Evolutionary conservation across 2,113 vertebrate species (phyloP).

Genomic region (Tor tambroides): DNA sequence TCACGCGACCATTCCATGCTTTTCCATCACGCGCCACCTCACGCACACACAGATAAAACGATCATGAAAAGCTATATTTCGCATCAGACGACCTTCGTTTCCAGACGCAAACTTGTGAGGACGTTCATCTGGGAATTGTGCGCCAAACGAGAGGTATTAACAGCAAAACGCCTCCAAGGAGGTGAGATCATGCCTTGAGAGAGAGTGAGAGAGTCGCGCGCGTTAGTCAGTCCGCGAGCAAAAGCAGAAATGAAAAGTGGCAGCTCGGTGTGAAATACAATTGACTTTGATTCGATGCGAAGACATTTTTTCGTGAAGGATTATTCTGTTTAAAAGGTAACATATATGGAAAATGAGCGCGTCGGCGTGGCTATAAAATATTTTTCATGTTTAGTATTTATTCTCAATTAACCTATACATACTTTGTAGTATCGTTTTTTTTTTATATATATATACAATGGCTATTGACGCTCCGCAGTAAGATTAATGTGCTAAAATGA

Average conservation of each 20-base stretch:
- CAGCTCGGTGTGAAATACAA: background rate
- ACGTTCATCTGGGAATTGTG: constrained; percentile 30
- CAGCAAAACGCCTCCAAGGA: constrained; percentile 34
- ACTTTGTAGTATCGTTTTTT: background rate
- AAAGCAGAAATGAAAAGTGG: constrained; percentile 14
- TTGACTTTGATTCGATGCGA: background rate
- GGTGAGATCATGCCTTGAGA: constrained; percentile 29
- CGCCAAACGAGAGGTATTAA: constrained; percentile 29
- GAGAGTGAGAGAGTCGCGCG: constrained; percentile 7
- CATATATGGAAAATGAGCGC: background rate
- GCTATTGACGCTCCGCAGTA: background rate
- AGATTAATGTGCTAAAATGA: constrained; percentile 26
- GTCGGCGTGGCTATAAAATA: background rate
- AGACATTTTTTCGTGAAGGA: constrained; percentile 7
- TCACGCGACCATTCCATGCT: background rate
- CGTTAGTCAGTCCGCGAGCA: background rate
- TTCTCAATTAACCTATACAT: background rate
- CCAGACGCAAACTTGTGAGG: background rate
- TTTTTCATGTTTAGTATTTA: background rate
- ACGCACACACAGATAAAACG: background rate
- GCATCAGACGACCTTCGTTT: constrained; percentile 6
- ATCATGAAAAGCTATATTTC: background rate
- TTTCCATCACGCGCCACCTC: background rate
- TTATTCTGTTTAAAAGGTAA: constrained; percentile 39
- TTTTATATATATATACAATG: too few relatives aligned